phyloP scores from a whole-genome alignment of 2,113 vertebrate genomes.

The Oncorhynchus mykiss region DNA sequence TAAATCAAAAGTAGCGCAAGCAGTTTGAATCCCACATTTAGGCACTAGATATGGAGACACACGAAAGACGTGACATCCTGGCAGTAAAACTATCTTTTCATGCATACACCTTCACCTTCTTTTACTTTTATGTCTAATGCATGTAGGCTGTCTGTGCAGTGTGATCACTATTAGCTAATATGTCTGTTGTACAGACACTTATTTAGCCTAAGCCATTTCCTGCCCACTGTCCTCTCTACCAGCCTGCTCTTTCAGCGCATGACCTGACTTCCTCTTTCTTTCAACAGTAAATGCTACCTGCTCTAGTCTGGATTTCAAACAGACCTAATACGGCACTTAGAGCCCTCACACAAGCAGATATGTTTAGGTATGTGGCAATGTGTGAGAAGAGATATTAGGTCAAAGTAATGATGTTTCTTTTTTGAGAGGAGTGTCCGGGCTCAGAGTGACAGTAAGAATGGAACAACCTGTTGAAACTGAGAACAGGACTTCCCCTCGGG shows the following conservation, averaged over 20 bases:
- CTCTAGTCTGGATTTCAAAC: not conserved
- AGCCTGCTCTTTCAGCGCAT: not conserved
- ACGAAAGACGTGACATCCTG: no score
- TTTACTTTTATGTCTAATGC: no score
- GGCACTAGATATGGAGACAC: no score
- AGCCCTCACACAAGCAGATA: not conserved
- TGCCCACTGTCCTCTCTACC: not conserved
- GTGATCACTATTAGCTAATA: not conserved
- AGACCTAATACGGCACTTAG: not conserved
- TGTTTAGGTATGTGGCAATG: no score
- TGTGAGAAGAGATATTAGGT: no score
- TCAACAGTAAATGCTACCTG: not conserved
- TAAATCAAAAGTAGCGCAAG: no score
- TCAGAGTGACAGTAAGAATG: not conserved
- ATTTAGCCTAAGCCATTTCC: not conserved
- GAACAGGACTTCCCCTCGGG: conserved; percentile 18
- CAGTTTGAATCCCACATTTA: no score
- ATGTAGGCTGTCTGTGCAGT: no score
- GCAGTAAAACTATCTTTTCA: no score
- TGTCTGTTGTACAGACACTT: not conserved
- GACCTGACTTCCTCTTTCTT: conserved; percentile 55
- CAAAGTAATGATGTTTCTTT: not conserved
- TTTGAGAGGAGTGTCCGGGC: not conserved
- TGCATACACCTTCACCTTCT: no score
- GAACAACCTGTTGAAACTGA: conserved; percentile 13